phyloP scores from a whole-genome alignment of 23 tunicate genomes.

The Halocynthia roretzi region DNA sequence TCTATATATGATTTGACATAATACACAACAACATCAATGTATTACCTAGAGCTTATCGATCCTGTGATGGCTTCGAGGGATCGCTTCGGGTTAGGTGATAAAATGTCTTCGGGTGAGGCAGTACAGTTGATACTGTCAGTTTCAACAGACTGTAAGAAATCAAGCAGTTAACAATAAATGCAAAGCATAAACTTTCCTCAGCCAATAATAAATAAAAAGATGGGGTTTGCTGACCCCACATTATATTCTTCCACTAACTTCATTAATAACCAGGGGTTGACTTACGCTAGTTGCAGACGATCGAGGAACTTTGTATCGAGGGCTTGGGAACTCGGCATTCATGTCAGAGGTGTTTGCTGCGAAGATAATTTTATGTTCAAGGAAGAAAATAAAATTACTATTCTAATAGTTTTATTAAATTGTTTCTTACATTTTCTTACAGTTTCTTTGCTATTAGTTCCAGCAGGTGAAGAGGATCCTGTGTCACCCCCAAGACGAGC shows the following conservation, averaged over 20 bases:
- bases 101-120: not conserved
- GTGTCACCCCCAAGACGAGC: slow-evolving; percentile 8
- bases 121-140: not conserved
- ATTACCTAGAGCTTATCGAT: slow-evolving; percentile 9
- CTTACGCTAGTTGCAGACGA: slow-evolving; percentile 8
- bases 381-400: too few species aligned
- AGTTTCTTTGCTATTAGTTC: not conserved
- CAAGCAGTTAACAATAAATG: not conserved
- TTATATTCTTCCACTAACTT: not conserved
- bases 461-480: not conserved
- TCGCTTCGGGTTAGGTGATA: slow-evolving; percentile 3
- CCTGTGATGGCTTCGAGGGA: slow-evolving; percentile 3
- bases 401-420: not conserved
- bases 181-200: too few species aligned
- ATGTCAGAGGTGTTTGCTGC: not conserved
- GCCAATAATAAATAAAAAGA: too few species aligned
- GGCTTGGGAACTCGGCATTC: not conserved
- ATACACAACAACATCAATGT: not conserved
- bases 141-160: not conserved
- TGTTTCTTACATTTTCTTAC: not conserved
- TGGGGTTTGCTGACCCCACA: too few species aligned
- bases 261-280: not conserved
- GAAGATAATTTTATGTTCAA: not conserved
- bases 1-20: not conserved
- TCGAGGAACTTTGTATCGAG: slow-evolving; percentile 20